Base-by-base conservation (phyloP, 2,113 vertebrate genomes). In the Oncorhynchus nerka region DNA sequence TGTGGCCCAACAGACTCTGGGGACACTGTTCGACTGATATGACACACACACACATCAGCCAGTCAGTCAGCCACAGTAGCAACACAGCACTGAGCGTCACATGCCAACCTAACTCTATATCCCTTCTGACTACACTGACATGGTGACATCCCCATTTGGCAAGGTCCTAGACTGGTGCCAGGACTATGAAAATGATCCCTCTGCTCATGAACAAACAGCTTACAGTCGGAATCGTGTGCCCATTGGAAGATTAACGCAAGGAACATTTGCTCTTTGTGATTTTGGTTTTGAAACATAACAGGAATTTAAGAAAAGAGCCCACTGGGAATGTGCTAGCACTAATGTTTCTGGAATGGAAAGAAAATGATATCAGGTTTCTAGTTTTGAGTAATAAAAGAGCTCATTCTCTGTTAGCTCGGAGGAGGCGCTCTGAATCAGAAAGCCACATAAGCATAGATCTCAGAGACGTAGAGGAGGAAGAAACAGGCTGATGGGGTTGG, bases 231-330 rank as follows among this genome's bases (percentile, higher is more conserved):
- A 16, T 8, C n/a, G 19, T 61, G 57, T n/a, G 57, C 57, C 57
- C 57, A 22, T 26, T 64, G 62, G 22, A 64, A 15, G 39, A 57
- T 57, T 64, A 22, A n/a, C 22, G 19, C 9, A 64, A 26, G n/a
- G 62, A 4, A 69, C 55, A 57, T 19, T 57, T 48, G 32, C 68
- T 22, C n/a, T 69, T 20, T 19, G 45, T 24, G 9, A 61, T 34
- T 51, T 45, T 45, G 77, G 67, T 79, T 87, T 77, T 78, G 76
- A 87, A 89, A 88, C 73, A 55, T 30, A 83, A 70, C 66, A 78
- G 79, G 87, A 91, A 82, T 89, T 81, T 80, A 68, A 76, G 57
- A 68, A 80, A 64, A 71, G 69, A 76, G 73, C 84, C 80, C 79
- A 81, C 81, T 32, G 78, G 26, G 81, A 88, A 85, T 82, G 75